Conservation (phyloP, 2,888 invertebrate genomes). For the Chrysotoxum bicinctum region DNA sequence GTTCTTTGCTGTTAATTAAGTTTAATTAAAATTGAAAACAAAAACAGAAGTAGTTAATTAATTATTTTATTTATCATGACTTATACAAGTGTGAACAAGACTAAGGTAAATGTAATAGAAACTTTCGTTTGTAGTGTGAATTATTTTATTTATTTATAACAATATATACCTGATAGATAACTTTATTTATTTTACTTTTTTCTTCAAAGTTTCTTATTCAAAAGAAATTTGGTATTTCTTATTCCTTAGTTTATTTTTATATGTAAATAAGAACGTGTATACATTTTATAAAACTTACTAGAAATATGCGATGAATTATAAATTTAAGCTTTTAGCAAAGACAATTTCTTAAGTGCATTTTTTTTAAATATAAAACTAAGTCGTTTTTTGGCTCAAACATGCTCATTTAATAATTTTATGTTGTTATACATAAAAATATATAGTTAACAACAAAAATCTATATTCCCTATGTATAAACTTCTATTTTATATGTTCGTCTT, state of each 20-base stretch:
- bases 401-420: slow-evolving; percentile 51
- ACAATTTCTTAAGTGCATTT: slow-evolving; percentile 47
- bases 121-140: slow-evolving; percentile 59
- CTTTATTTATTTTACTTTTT: slow-evolving; percentile 21
- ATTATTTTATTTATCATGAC: slow-evolving; percentile 26
- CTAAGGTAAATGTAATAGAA: slow-evolving; percentile 67
- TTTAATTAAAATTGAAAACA: background rate
- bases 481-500: slow-evolving; percentile 41
- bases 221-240: slow-evolving; percentile 29
- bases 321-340: slow-evolving; percentile 65
- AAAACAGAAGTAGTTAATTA: background rate
- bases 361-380: slow-evolving; percentile 55
- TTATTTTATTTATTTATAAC: slow-evolving; percentile 28
- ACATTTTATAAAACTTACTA: slow-evolving; percentile 63
- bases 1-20: slow-evolving; percentile 6
- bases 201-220: slow-evolving; percentile 18
- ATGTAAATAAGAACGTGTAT: slow-evolving; percentile 52
- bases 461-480: slow-evolving; percentile 37
- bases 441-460: slow-evolving; percentile 52
- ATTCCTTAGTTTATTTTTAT: background rate
- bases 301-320: slow-evolving; percentile 72
- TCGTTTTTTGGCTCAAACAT: slow-evolving; percentile 57
- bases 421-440: slow-evolving; percentile 9
- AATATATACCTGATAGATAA: slow-evolving; percentile 53
- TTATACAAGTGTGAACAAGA: slow-evolving; percentile 55